Evolutionary conservation across 1,140 invertebrate species (phyloP).

Genomic region (Neocloeon triangulifer): DNA sequence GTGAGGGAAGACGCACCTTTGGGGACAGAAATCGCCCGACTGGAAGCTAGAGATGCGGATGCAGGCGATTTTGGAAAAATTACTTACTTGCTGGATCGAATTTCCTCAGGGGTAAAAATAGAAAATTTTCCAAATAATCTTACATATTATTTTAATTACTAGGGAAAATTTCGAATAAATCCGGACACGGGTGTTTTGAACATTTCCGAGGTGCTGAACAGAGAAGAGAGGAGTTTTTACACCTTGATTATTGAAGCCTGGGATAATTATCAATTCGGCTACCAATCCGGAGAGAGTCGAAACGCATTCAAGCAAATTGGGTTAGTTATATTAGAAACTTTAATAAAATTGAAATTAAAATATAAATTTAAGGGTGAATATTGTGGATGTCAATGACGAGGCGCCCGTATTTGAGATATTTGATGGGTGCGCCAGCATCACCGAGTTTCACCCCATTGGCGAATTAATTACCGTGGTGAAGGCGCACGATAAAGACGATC

Average conservation of each 20-base stretch:
- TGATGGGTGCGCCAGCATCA: constrained; percentile 45
- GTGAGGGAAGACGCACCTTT: constrained; percentile 54
- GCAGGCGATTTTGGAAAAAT: constrained; percentile 73
- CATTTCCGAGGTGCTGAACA: constrained; percentile 56
- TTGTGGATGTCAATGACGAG: constrained; percentile 74
- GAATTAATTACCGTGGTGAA: constrained; percentile 50
- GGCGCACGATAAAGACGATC: constrained; percentile 64
- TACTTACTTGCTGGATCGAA: constrained; percentile 66
- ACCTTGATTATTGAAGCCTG: constrained; percentile 74
- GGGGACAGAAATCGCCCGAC: constrained; percentile 39
- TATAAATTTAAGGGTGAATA: constrained; percentile 22
- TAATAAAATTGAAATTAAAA: neutral
- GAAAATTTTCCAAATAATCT: constrained; percentile 1
- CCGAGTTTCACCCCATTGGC: constrained; percentile 66
- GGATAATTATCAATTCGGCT: constrained; percentile 88
- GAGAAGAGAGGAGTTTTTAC: constrained; percentile 53
- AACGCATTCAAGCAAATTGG: constrained; percentile 80
- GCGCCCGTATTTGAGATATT: constrained; percentile 35
- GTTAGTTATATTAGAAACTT: constrained; percentile 23
- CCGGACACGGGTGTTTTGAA: constrained; percentile 59
- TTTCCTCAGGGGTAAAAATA: constrained; percentile 44
- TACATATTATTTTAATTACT: constrained; percentile 1
- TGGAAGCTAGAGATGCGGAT: constrained; percentile 66
- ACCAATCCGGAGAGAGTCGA: constrained; percentile 66
- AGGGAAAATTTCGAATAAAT: constrained; percentile 68